These are phyloP conservation scores for Spodoptera exigua DNA, from an alignment of 2,888 invertebrate species.

Conservation along the genomic window DNA sequence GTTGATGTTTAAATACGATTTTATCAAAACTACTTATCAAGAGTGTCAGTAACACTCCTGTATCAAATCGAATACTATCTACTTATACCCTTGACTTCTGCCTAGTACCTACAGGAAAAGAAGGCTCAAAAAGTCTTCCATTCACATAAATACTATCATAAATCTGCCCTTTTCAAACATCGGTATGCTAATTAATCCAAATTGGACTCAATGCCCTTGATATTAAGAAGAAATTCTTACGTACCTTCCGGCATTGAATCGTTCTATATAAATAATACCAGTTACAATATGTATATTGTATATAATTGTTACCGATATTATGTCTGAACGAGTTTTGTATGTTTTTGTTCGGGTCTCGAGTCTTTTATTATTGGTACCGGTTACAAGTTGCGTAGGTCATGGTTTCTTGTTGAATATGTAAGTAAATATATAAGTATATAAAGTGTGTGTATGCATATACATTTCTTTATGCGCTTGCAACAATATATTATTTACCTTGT, in stretches of 20 bases:
- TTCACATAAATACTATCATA: not conserved
- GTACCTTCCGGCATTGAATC: constrained; percentile 29
- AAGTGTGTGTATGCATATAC: too few species aligned
- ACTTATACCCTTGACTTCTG: too few species aligned
- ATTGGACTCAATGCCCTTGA: constrained; percentile 35
- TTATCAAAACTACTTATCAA: too few species aligned
- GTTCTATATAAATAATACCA: constrained; percentile 19
- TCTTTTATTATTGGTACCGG: not conserved
- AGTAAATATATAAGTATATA: not conserved
- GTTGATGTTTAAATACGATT: too few species aligned
- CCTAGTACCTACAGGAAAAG: too few species aligned
- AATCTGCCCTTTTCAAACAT: constrained; percentile 4
- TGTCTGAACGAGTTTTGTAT: constrained; percentile 1
- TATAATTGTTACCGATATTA: constrained; percentile 27
- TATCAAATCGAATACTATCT: too few species aligned
- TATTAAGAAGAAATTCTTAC: constrained; percentile 10
- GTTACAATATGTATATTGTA: not conserved
- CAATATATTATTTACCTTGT: too few species aligned
- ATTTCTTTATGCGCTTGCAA: too few species aligned
- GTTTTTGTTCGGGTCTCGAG: constrained; percentile 7
- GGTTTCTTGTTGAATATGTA: not conserved
- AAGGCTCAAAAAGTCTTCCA: too few species aligned
- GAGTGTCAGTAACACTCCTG: too few species aligned
- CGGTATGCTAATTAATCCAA: constrained; percentile 14
- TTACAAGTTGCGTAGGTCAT: constrained; percentile 6